These are phyloP conservation scores for Suncus etruscus DNA, from an alignment of 2,113 vertebrate genomes.

Conservation along the genomic window DNA sequence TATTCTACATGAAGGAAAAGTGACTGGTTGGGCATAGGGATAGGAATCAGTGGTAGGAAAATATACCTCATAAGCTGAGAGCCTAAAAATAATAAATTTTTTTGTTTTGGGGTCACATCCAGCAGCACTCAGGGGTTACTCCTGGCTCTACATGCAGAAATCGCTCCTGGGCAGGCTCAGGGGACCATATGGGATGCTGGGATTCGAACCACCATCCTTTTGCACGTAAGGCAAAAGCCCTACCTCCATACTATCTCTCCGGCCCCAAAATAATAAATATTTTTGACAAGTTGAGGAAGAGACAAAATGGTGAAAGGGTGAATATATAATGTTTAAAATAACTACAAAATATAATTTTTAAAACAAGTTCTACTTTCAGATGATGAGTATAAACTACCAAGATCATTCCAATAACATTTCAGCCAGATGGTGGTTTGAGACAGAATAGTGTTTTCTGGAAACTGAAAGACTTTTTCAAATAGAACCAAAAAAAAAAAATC, in stretches of 20 bases:
- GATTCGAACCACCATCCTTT: no score
- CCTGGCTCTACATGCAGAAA: no score
- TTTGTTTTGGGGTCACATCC: no score
- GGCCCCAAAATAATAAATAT: no score
- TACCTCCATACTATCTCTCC: no score
- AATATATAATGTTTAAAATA: neutral
- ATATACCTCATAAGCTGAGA: no score
- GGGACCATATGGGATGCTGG: no score
- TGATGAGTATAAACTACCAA: neutral
- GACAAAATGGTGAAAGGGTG: neutral
- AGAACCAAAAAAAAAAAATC: neutral
- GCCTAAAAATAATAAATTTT: no score
- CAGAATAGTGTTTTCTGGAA: slow-evolving; percentile 41
- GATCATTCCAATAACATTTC: neutral
- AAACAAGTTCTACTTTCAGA: neutral
- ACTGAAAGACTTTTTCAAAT: neutral
- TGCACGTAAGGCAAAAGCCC: no score
- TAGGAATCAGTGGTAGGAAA: no score
- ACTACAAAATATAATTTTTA: neutral
- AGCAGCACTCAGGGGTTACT: no score
- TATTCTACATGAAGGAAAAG: slow-evolving; percentile 8
- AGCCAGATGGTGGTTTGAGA: neutral
- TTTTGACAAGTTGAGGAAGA: neutral
- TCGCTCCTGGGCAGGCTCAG: no score
- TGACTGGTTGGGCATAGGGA: neutral